Evolutionary conservation across 53 echinoderm and acorn worm species (phyloP).

Genomic region (Zoroaster sp.): DNA sequence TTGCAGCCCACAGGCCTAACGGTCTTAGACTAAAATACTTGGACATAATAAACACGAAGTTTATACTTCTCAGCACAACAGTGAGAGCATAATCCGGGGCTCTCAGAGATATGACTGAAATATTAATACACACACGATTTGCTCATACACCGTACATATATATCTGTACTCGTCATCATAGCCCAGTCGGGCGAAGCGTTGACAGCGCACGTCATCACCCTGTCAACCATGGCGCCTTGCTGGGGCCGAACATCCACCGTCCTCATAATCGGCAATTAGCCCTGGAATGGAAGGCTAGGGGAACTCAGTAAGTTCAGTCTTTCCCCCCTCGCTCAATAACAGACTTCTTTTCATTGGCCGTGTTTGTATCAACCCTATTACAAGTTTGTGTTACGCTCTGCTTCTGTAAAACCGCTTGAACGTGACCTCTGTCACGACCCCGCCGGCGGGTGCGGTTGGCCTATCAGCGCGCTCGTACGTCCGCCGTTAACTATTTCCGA

Average conservation of each 20-base stretch:
- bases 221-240: conserved; percentile 50
- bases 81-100: neutral
- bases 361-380: neutral
- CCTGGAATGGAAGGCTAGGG: conserved; percentile 47
- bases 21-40: neutral
- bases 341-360: neutral
- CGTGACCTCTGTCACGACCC: conserved; percentile 32
- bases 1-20: neutral
- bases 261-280: conserved; percentile 60
- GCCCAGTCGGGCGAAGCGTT: conserved; percentile 31
- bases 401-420: conserved; percentile 49
- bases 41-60: neutral
- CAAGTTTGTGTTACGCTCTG: conserved; percentile 55
- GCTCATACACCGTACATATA: neutral
- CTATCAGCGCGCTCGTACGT: conserved; percentile 50
- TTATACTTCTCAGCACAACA: no score
- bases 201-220: conserved; percentile 43
- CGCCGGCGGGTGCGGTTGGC: conserved; percentile 33
- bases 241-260: conserved; percentile 49
- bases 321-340: neutral
- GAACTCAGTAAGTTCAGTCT: neutral
- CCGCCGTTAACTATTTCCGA: conserved; percentile 29
- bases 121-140: conserved; percentile 22
- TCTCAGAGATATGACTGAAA: neutral
- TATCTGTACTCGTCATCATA: conserved; percentile 34